Evolutionary conservation across 2,888 invertebrate species (phyloP), one percentile per base, ranked within the genome.

Genomic region (Dichetophora obliterata): DNA sequence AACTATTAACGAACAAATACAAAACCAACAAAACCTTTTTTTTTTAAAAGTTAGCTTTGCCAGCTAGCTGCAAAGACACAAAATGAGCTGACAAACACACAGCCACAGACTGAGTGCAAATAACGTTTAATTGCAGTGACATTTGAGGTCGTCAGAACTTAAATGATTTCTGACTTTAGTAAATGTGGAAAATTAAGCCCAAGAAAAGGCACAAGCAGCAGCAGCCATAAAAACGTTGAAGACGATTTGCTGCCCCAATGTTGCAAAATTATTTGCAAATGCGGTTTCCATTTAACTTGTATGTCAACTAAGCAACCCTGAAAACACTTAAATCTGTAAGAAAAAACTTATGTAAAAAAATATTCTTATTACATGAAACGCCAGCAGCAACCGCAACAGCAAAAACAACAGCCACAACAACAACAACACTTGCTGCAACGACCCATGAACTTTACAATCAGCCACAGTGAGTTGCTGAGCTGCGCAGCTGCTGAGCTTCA

Each of bases 121-220:
- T 78, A 74, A 78, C 76, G 74, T 70, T 74, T 76, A 78, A 68
- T 75, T 76, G 74, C 76, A 68, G 50, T 78, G 78, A 78, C 78
- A 78, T 78, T 78, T 78, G 78, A 78, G 78, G 78, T 78, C 78
- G 78, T 34, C 31, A 73, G 73, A 73, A 73, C 73, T 73, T 31
- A 52, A 73, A 52, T 71, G 57, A 22, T 19, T 71, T 57, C 9
- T 27, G 54, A 52, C 34, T 16, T 72, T 19, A 43, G 59, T 24
- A 27, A 61, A 61, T 19, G 59, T 27, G 31, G 52, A 52, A 69
- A 57, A 70, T 11, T 22, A 27, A n/a, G 57, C 19, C 43, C 19
- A 52, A 31, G 48, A 43, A 43, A 50, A 27, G 59, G 57, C 14
- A 59, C 14, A 16, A 43, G 68, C 19, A 43, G 68, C 43, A 43